Evolutionary conservation across 2,113 vertebrate genomes (phyloP).

Genomic region (Capreolus pygargus): DNA sequence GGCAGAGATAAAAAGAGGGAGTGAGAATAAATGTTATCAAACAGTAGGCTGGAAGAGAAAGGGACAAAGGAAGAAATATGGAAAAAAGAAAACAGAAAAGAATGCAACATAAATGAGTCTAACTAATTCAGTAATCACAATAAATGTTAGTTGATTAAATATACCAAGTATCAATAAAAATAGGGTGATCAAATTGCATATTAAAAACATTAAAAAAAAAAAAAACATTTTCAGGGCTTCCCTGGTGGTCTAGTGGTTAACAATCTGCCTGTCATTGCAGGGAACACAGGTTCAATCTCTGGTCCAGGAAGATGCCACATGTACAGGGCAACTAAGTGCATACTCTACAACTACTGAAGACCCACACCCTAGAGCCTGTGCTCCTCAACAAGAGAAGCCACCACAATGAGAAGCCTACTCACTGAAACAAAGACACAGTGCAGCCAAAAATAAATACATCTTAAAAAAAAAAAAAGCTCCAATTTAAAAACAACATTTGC

Average conservation of each 20-base stretch:
- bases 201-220: background rate
- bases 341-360: background rate
- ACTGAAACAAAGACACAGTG: background rate
- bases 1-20: background rate
- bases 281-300: background rate
- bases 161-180: background rate
- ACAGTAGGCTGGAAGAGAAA: background rate
- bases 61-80: background rate
- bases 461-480: background rate
- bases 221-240: background rate
- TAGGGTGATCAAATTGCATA: background rate
- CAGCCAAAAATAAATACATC: background rate
- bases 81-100: background rate
- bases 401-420: background rate
- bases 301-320: background rate
- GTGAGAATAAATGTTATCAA: background rate
- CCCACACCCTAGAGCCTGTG: background rate
- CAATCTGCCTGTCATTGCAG: background rate
- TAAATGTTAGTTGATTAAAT: background rate
- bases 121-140: background rate
- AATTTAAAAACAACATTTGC: background rate
- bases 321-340: background rate
- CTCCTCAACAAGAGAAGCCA: background rate
- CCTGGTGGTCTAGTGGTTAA: background rate
- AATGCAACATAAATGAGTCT: background rate